These are phyloP conservation scores for Caretta caretta DNA, from an alignment of 2,113 vertebrate genomes.

Conservation along the genomic window DNA sequence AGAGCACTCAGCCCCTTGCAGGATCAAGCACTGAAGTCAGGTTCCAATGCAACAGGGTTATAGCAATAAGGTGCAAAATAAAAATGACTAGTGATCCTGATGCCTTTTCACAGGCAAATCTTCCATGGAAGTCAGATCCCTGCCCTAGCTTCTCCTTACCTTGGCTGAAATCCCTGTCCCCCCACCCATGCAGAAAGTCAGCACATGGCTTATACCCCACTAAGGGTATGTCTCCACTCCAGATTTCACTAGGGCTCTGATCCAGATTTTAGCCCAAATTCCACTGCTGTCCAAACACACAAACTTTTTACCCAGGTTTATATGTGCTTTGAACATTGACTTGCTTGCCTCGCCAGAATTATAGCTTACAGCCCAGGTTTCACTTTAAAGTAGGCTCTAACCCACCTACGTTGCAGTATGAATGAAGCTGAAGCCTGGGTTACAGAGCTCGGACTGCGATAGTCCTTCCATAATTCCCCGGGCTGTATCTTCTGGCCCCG, in stretches of 20 bases:
- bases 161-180: neutral
- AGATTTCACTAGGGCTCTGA: neutral
- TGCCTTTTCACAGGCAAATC: neutral
- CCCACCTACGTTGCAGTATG: neutral
- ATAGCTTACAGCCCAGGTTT: neutral
- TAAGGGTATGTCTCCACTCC: neutral
- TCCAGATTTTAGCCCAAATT: neutral
- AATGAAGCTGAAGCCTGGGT: neutral
- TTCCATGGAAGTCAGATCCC: neutral
- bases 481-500: neutral
- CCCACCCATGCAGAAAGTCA: neutral
- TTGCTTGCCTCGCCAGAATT: neutral
- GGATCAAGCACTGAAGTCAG: neutral
- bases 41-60: neutral
- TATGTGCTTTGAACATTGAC: neutral
- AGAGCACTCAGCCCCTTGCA: neutral
- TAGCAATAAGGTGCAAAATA: neutral
- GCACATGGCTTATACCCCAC: accelerated
- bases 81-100: neutral
- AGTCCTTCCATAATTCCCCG: neutral
- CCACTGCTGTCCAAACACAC: neutral
- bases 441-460: neutral
- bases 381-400: neutral
- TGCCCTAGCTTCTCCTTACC: neutral
- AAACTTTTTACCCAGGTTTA: neutral